These are phyloP conservation scores for Montipora foliosa DNA, from an alignment of 64 coral and sea anemone species.

Conservation along the genomic window DNA sequence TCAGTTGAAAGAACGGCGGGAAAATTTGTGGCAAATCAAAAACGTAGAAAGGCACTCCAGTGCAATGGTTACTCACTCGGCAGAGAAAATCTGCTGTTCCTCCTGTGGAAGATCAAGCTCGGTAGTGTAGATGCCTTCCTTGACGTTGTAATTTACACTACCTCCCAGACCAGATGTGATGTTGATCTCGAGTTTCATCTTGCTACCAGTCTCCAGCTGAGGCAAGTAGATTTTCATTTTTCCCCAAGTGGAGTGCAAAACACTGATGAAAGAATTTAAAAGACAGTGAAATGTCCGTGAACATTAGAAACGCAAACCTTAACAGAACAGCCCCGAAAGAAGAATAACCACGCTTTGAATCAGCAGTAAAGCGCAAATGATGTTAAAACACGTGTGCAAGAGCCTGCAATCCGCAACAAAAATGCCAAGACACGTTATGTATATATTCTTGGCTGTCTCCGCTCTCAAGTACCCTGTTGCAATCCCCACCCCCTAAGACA, in stretches of 20 bases:
- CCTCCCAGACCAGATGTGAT: neutral
- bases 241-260: conserved; percentile 3
- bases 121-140: neutral
- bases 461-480: too few species aligned
- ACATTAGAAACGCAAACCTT: neutral
- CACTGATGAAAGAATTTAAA: neutral
- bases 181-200: neutral
- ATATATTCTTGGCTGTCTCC: too few species aligned
- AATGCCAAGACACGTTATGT: too few species aligned
- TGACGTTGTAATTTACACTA: neutral
- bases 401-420: too few species aligned
- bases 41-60: neutral
- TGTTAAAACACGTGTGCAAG: too few species aligned
- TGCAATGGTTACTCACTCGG: neutral
- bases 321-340: too few species aligned
- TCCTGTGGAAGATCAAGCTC: conserved; percentile 9
- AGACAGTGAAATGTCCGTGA: neutral
- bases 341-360: too few species aligned
- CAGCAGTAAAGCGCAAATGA: too few species aligned
- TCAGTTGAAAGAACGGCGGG: neutral
- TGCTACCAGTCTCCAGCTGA: conserved; percentile 20
- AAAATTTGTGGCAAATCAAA: too few species aligned
- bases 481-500: too few species aligned
- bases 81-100: conserved; percentile 19
- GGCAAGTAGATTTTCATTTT: conserved; percentile 29